A percentile compares a stretch with the other conserved stretches of the same genome.
These are phyloP conservation scores for Okapia johnstoni DNA, from an alignment of 2,113 vertebrate genomes.

Conservation along the genomic window DNA sequence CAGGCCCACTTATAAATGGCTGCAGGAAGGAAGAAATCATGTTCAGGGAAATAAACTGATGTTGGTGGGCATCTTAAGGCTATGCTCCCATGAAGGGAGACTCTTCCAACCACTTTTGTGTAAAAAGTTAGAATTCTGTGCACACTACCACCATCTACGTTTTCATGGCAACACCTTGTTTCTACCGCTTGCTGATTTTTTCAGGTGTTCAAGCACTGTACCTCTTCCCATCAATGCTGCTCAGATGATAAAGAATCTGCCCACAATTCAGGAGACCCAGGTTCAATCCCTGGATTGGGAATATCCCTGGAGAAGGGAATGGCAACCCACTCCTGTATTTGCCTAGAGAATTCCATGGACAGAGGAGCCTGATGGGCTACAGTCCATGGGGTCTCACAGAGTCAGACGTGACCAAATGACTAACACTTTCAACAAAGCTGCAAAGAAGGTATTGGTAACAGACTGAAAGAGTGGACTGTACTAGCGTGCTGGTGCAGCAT, in stretches of 20 bases:
- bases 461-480: neutral
- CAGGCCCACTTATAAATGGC: neutral
- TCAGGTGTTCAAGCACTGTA: neutral
- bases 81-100: neutral
- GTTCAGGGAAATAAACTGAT: neutral
- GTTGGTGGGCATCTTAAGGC: too few species aligned
- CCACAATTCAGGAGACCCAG: neutral
- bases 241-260: neutral
- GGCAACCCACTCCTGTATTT: neutral
- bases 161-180: neutral
- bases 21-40: neutral
- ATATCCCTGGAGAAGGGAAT: neutral
- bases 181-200: neutral
- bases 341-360: neutral
- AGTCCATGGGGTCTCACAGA: neutral
- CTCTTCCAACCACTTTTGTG: neutral
- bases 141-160: neutral
- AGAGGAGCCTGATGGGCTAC: neutral
- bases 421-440: neutral
- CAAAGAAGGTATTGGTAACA: neutral
- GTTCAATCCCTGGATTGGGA: neutral
- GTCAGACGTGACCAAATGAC: neutral
- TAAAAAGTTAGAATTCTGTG: neutral
- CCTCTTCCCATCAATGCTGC: neutral
- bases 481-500: accelerated